Evolutionary conservation across 1,140 invertebrate species (phyloP).

Genomic region (Achroia grisella): DNA sequence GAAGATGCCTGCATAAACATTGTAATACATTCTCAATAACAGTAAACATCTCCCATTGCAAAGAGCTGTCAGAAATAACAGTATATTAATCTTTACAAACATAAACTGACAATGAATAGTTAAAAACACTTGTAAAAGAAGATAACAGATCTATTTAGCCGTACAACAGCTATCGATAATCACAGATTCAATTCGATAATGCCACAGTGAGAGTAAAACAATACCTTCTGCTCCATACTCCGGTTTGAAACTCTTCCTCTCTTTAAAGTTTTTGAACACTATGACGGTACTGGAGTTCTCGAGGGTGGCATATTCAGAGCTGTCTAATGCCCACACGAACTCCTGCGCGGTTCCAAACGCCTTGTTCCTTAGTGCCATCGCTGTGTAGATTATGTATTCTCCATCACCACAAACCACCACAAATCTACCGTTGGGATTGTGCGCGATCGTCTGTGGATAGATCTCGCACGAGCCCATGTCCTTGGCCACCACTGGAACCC

Average conservation of each 20-base stretch:
- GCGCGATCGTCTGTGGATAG: constrained; percentile 98
- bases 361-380: constrained; percentile 98
- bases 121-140: neutral
- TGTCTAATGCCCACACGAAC: constrained; percentile 99
- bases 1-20: constrained; percentile 87
- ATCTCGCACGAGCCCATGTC: constrained; percentile 99
- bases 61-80: neutral
- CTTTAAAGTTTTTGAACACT: constrained; percentile 99
- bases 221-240: constrained; percentile 97
- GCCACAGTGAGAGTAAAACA: no score
- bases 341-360: constrained; percentile 98
- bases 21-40: neutral
- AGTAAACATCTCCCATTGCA: neutral
- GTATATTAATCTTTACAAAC: neutral
- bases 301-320: constrained; percentile 94
- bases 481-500: constrained; percentile 94
- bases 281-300: constrained; percentile 94
- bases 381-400: constrained; percentile 99
- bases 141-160: constrained; percentile 12
- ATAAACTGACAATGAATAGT: neutral
- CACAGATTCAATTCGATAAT: no score
- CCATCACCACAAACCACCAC: constrained; percentile 99
- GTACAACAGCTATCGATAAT: no score
- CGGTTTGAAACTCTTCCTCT: constrained; percentile 95
- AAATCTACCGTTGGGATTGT: constrained; percentile 99